phyloP scores from a whole-genome alignment of 2,113 vertebrate species.

The Pterocles burchelli region DNA sequence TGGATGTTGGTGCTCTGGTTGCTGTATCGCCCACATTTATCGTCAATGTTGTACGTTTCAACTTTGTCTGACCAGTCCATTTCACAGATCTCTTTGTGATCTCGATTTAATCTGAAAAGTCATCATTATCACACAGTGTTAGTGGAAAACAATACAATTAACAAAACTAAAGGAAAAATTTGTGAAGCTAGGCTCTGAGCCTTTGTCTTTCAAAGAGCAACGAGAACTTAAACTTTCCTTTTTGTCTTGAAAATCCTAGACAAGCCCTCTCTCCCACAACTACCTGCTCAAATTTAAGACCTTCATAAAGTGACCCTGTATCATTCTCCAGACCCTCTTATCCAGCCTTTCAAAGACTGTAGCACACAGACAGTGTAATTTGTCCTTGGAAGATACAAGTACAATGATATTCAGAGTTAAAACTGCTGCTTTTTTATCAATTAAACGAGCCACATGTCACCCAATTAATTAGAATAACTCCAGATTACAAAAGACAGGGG shows the following conservation, averaged over 20 bases:
- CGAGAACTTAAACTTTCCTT: rapidly evolving
- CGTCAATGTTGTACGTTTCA: conserved; percentile 82
- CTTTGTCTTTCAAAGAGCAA: not conserved
- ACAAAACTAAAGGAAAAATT: rapidly evolving
- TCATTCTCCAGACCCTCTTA: not conserved
- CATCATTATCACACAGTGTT: not conserved
- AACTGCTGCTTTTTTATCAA: not conserved
- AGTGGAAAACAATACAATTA: not conserved
- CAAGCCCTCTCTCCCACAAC: not conserved
- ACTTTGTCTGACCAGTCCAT: conserved; percentile 90
- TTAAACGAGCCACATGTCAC: not conserved
- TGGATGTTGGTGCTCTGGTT: conserved; percentile 81
- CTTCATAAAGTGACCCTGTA: not conserved
- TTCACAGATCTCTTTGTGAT: conserved; percentile 84
- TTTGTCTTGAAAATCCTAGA: not conserved
- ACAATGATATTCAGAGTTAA: not conserved
- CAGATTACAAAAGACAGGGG: not conserved
- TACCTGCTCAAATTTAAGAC: not conserved
- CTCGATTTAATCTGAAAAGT: conserved; percentile 78
- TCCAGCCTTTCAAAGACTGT: not conserved
- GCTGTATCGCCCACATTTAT: conserved; percentile 74
- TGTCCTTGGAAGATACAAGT: not conserved
- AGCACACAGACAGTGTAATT: not conserved
- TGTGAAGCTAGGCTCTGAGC: not conserved
- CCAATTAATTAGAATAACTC: not conserved